These are phyloP conservation scores for Mus spicilegus DNA, from an alignment of 2,113 vertebrate genomes.

Conservation along the genomic window DNA sequence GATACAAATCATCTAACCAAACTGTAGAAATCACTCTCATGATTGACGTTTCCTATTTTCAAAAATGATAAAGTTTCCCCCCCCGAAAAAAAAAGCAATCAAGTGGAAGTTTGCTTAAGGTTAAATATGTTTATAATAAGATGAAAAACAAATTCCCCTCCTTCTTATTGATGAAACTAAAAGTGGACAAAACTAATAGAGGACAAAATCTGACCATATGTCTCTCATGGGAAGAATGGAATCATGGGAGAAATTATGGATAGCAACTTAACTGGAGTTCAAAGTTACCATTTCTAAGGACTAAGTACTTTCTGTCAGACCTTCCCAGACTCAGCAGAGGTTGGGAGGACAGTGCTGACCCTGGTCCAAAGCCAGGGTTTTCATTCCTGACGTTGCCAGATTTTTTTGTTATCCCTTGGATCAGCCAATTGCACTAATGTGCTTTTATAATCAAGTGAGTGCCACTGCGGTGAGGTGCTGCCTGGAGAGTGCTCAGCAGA, in stretches of 20 bases:
- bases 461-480: neutral
- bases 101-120: neutral
- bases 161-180: neutral
- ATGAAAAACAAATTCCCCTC: neutral
- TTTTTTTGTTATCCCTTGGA: neutral
- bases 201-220: neutral
- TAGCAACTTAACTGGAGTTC: neutral
- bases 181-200: neutral
- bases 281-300: neutral
- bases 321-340: conserved; percentile 39
- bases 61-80: neutral
- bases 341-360: neutral
- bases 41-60: neutral
- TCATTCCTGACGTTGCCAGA: conserved; percentile 1
- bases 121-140: neutral
- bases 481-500: conserved; percentile 16
- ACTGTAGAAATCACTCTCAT: neutral
- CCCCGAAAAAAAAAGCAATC: neutral
- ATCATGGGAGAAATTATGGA: neutral
- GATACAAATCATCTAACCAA: neutral
- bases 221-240: neutral
- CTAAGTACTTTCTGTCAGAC: neutral
- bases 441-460: conserved; percentile 48
- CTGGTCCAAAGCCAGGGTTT: neutral
- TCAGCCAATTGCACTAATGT: neutral